These are phyloP conservation scores for Acronicta psi DNA, from an alignment of 2,888 invertebrate species.

Conservation along the genomic window DNA sequence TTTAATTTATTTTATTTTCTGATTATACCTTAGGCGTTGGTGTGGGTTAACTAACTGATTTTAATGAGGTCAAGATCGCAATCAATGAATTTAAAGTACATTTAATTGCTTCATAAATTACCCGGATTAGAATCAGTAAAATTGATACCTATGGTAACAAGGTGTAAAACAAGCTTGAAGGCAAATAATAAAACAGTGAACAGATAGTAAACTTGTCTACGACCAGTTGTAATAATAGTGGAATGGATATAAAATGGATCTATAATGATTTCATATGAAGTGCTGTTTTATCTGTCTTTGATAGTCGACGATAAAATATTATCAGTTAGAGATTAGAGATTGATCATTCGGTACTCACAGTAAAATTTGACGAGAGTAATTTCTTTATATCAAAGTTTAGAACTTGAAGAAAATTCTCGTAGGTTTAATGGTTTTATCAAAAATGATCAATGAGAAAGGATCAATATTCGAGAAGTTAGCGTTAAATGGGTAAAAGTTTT, in stretches of 20 bases:
- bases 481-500: slow-evolving; percentile 57
- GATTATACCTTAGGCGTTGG: slow-evolving; percentile 36
- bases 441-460: slow-evolving; percentile 51
- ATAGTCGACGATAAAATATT: slow-evolving; percentile 33
- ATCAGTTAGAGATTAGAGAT: slow-evolving; percentile 38
- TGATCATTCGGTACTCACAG: slow-evolving; percentile 32
- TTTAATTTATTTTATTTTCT: slow-evolving; percentile 60
- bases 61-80: slow-evolving; percentile 43
- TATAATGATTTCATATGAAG: slow-evolving; percentile 36
- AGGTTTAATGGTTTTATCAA: slow-evolving; percentile 56
- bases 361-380: slow-evolving; percentile 29
- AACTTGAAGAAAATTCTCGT: slow-evolving; percentile 35
- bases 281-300: slow-evolving; percentile 44
- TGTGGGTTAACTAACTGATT: slow-evolving; percentile 52
- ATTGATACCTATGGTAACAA: slow-evolving; percentile 29
- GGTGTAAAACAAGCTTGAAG: slow-evolving; percentile 40
- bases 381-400: slow-evolving; percentile 25
- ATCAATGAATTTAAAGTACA: slow-evolving; percentile 40
- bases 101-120: slow-evolving; percentile 33
- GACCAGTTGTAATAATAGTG: slow-evolving; percentile 13
- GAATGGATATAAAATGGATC: slow-evolving; percentile 30
- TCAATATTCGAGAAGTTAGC: slow-evolving; percentile 55
- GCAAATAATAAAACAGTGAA: slow-evolving; percentile 30
- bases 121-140: slow-evolving; percentile 27
- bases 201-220: slow-evolving; percentile 21